Evolutionary conservation across 1,140 invertebrate species (phyloP).

Genomic region (Lasioglossum albipes): DNA sequence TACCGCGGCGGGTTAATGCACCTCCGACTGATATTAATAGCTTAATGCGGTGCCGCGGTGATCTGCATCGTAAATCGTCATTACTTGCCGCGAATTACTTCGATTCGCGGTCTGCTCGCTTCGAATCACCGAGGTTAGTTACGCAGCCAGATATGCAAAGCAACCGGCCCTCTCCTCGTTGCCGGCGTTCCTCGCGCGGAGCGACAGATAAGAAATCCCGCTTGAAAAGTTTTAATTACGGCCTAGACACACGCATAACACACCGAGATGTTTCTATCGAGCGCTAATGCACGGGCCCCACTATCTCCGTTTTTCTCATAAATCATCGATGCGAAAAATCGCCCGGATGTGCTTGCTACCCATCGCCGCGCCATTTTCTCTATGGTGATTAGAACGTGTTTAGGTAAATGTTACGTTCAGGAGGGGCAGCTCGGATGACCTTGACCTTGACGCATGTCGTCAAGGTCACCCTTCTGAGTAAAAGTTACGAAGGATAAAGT

Average conservation of each 20-base stretch:
- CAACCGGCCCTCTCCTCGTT: conserved; percentile 5
- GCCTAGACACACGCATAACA: not conserved
- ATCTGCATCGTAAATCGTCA: conserved; percentile 33
- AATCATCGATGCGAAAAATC: too few species aligned
- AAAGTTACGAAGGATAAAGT: too few species aligned
- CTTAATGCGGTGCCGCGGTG: conserved; percentile 15
- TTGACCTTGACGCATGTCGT: too few species aligned
- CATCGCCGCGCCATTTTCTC: too few species aligned
- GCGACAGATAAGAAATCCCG: not conserved
- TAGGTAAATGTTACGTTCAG: too few species aligned
- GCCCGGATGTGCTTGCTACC: too few species aligned
- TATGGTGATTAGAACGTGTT: too few species aligned
- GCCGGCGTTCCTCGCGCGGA: not conserved
- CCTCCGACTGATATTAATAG: conserved; percentile 34
- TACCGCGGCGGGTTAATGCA: not conserved
- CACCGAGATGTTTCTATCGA: not conserved
- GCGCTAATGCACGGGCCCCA: too few species aligned
- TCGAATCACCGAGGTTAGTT: conserved; percentile 14
- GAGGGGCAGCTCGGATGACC: too few species aligned
- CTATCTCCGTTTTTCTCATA: too few species aligned
- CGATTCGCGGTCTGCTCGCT: conserved; percentile 8
- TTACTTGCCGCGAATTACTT: conserved; percentile 35
- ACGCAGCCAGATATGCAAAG: conserved; percentile 26
- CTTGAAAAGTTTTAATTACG: conserved; percentile 36
- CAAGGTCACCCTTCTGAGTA: too few species aligned